Evolutionary conservation across 2,113 vertebrate species (phyloP).

Genomic region (Sus scrofa): T2T-Sscrofa CM000830.6:111490001-111490500

Average conservation of each 20-base stretch:
- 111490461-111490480: conserved; percentile 63
- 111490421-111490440: conserved; percentile 39
- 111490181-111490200: conserved; percentile 54
- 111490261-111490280: conserved; percentile 37
- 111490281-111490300: conserved; percentile 25
- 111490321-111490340: neutral
- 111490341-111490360: neutral
- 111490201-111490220: conserved; percentile 35
- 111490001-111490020: neutral
- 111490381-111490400: neutral
- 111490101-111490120: neutral
- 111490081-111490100: neutral
- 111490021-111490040: neutral
- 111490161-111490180: conserved; percentile 36
- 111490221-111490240: conserved; percentile 3
- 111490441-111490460: conserved; percentile 50
- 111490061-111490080: conserved; percentile 11
- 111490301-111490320: neutral
- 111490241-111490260: neutral
- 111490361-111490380: neutral
- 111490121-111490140: conserved; percentile 18
- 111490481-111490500: conserved; percentile 46
- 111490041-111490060: neutral
- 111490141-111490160: conserved; percentile 25
- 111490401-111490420: conserved; percentile 12